Evolutionary conservation across 2,888 invertebrate species (phyloP), one percentile per base, ranked within the genome.

Genomic region (Lasioglossum villosulum): DNA sequence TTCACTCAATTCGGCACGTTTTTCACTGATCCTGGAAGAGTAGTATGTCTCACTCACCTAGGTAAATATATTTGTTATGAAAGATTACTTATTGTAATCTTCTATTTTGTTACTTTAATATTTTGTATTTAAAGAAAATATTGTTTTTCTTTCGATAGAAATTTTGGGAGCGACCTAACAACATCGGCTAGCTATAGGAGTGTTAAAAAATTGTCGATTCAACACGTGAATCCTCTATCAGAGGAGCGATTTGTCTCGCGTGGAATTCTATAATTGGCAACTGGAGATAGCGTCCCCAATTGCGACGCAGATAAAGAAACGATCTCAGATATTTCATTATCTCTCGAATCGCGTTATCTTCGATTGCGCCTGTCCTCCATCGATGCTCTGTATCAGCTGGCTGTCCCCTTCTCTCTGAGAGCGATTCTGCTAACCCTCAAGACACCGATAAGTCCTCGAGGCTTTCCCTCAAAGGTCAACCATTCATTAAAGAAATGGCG

Each of bases 401-500:
- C 30, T 19, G 23, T 39, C 70, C 39, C n/a, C 70, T 77, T 42
- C 78, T 45, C 42, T 73, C 45, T 68, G 39, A 59, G 30, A 23
- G 30, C 37, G 73, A 59, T 48, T 74, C 78, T 10, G 30, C 30
- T 16, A n/a, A 6, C 37, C 37, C 72, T 48, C 68, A 66, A 71
- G 56, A 80, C 59, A 70, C 42, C 75, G 89, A 90, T 91, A 90
- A 91, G 83, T 84, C 78, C 71, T 76, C 68, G 78, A 63, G 59
- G 48, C 86, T 83, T 81, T 79, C 83, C 83, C 86, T 80, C 72
- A 72, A 82, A 81, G 84, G 75, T 86, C 90, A 89, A 92, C 90
- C 92, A 86, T 86, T 90, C 89, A 89, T 87, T 91, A 89, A 84
- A 83, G 86, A 78, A 80, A 80, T n/a, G 86, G 76, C 77, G 81